Conservation (phyloP, 2,797 vertebrate species). For the Hypotaenidia okinawae region DNA sequence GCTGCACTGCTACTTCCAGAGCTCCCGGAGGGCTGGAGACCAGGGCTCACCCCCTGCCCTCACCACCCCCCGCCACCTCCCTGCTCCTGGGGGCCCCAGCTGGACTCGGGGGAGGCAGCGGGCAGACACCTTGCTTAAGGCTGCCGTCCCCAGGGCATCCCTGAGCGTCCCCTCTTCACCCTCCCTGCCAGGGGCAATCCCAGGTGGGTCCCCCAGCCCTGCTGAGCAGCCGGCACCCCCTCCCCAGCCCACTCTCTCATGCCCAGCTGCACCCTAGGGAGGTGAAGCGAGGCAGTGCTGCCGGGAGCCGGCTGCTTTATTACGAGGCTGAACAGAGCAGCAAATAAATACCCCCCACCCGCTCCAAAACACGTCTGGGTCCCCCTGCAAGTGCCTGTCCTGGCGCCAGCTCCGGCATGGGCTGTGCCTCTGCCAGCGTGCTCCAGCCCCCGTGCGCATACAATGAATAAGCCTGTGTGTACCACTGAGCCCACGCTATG, state of each 20-base stretch:
- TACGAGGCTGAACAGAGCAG: conserved; percentile 8
- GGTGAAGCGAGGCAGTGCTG: not conserved
- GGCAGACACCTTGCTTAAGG: not conserved
- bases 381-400: not conserved
- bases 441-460: not conserved
- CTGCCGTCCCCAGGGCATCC: not conserved
- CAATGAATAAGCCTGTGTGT: not conserved
- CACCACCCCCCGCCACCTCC: not conserved
- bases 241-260: not conserved
- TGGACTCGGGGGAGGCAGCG: not conserved
- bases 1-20: not conserved
- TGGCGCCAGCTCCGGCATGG: not conserved
- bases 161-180: not conserved
- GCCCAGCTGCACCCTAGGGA: not conserved
- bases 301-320: conserved; percentile 47
- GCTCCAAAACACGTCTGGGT: not conserved
- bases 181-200: not conserved
- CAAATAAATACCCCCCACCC: not conserved
- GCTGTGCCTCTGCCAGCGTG: not conserved
- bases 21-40: not conserved
- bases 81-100: not conserved
- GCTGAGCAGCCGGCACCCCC: not conserved
- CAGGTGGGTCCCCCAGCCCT: not conserved
- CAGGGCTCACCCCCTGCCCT: no score
- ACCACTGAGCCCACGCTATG: not conserved